A percentile compares a stretch with the other conserved stretches of the same genome.
Evolutionary conservation across 2,113 vertebrate species (phyloP).

Genomic region (Lagopus leucura): DNA sequence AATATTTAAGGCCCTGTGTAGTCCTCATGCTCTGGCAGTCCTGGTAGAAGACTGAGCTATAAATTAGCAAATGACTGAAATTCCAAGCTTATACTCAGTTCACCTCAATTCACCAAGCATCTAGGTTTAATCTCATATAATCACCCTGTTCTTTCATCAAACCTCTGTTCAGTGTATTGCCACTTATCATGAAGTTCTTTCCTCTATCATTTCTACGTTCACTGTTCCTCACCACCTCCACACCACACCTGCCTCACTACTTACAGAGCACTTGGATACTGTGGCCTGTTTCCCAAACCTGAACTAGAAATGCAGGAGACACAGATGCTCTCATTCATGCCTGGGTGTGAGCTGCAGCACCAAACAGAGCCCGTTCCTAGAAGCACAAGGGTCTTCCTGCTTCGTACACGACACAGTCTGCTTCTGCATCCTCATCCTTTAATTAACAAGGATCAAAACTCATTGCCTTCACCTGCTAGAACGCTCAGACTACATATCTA

Average conservation of each 20-base stretch:
- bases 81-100: neutral
- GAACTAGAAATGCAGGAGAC: neutral
- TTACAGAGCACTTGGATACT: neutral
- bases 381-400: neutral
- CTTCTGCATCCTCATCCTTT: neutral
- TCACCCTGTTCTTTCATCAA: neutral
- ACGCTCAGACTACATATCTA: neutral
- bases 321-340: neutral
- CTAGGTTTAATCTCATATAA: neutral
- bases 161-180: neutral
- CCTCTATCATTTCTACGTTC: neutral
- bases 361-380: neutral
- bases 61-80: neutral
- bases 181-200: neutral
- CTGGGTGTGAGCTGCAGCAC: neutral
- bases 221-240: neutral
- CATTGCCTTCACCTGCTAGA: neutral
- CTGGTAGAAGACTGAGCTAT: neutral
- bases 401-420: neutral
- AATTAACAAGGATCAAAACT: neutral
- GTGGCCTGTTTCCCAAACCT: neutral
- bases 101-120: neutral
- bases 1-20: neutral
- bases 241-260: accelerated
- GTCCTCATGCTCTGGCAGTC: neutral